A percentile compares a stretch with the other conserved stretches of the same genome.
Evolutionary conservation across 2,113 vertebrate genomes (phyloP).

Genomic region (Channa maculata): DNA sequence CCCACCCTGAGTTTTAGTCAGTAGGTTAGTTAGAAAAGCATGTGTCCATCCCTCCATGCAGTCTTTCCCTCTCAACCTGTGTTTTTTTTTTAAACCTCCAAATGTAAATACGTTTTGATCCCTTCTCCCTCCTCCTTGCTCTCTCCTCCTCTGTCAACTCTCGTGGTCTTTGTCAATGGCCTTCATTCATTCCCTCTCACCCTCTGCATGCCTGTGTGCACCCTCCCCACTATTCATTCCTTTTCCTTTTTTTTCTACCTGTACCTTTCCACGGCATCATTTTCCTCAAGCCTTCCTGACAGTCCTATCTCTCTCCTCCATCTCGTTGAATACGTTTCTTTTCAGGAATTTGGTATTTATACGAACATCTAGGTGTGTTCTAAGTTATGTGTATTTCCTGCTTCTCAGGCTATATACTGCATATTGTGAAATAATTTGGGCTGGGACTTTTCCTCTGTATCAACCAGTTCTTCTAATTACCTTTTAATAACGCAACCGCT

Average conservation of each 20-base stretch:
- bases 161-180: conserved; percentile 74
- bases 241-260: conserved; percentile 59
- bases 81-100: conserved; percentile 43
- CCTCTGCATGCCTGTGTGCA: conserved; percentile 72
- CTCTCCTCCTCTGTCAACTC: conserved; percentile 55
- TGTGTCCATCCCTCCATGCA: conserved; percentile 34
- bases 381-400: conserved; percentile 9
- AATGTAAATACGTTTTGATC: conserved; percentile 79
- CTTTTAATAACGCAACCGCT: conserved; percentile 56
- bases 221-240: conserved; percentile 73
- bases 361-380: conserved; percentile 37
- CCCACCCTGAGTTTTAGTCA: conserved; percentile 64
- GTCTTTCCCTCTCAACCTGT: conserved; percentile 30
- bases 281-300: conserved; percentile 33
- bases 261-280: conserved; percentile 71
- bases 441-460: neutral
- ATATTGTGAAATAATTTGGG: neutral
- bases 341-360: conserved; percentile 51
- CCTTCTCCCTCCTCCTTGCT: conserved; percentile 54
- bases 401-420: no score
- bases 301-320: conserved; percentile 48
- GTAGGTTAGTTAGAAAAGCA: conserved; percentile 57
- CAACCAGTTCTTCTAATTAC: conserved; percentile 22
- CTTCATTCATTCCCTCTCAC: conserved; percentile 75
- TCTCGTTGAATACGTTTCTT: conserved; percentile 48